A percentile compares a stretch with the other conserved stretches of the same genome.
Conservation (phyloP, 2,113 vertebrate species). For the Quiscalus mexicanus region DNA sequence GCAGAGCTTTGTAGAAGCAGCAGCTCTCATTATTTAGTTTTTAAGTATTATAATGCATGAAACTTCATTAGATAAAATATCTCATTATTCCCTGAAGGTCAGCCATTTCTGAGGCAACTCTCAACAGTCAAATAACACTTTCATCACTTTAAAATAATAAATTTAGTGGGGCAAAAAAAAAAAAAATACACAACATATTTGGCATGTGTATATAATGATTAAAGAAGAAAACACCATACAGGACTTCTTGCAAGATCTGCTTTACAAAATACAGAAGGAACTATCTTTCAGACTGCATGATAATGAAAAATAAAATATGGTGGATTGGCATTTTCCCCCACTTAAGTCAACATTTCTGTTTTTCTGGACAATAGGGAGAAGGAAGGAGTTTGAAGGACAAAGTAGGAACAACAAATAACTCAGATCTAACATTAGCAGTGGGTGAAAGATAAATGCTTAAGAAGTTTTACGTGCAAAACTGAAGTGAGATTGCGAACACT, state of each 20-base stretch:
- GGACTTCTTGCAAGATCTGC: not conserved
- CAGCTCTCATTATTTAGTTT: not conserved
- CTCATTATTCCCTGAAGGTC: not conserved
- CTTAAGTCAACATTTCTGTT: not conserved
- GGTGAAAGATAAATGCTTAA: not conserved
- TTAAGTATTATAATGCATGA: not conserved
- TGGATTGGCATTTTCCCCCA: not conserved
- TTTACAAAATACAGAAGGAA: not conserved
- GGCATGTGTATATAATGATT: rapidly evolving
- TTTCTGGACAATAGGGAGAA: not conserved
- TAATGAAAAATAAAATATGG: not conserved
- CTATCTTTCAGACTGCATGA: not conserved
- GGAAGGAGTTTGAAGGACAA: not conserved
- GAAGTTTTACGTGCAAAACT: not conserved
- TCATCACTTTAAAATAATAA: not conserved
- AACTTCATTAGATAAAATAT: not conserved
- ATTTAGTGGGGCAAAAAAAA: not conserved
- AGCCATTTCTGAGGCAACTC: not conserved
- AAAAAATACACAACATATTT: not conserved
- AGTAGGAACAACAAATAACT: not conserved
- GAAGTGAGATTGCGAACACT: not conserved
- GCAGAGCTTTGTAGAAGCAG: not conserved
- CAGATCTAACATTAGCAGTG: not conserved
- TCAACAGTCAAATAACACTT: not conserved
- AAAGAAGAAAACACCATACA: not conserved